phyloP scores from a whole-genome alignment of 2,797 vertebrate genomes.

The Rachycentron canadum region DNA sequence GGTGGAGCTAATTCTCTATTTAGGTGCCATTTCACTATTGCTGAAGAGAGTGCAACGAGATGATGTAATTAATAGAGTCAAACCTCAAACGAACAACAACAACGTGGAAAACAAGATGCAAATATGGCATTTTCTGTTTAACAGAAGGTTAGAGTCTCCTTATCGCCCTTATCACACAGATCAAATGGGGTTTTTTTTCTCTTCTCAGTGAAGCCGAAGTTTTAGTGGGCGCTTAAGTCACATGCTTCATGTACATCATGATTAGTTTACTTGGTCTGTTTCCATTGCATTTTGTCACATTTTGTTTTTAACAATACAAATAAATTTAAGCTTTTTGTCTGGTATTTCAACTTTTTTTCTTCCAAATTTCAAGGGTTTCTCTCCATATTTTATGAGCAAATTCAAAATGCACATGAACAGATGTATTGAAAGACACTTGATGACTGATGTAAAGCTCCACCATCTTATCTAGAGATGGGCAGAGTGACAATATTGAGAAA shows the following conservation, averaged over 20 bases:
- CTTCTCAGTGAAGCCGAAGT: not conserved
- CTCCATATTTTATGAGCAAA: not conserved
- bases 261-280: not conserved
- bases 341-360: not conserved
- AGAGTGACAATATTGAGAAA: not conserved
- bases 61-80: constrained; percentile 5
- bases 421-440: not conserved
- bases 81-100: not conserved
- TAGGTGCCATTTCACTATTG: not conserved
- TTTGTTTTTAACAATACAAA: constrained; percentile 1
- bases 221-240: not conserved
- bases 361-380: not conserved
- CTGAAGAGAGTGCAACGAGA: not conserved
- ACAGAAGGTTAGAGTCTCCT: not conserved
- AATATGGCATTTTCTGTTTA: not conserved
- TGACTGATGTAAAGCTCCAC: not conserved
- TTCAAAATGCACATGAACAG: not conserved
- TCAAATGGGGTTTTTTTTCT: constrained; percentile 2
- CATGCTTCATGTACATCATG: not conserved
- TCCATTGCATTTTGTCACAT: not conserved
- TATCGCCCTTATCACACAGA: not conserved
- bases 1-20: constrained; percentile 3
- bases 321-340: too few relatives aligned
- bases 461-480: not conserved
- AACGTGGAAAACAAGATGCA: not conserved